Conservation (phyloP, 2,888 invertebrate genomes). For the Melieria omissa region DNA sequence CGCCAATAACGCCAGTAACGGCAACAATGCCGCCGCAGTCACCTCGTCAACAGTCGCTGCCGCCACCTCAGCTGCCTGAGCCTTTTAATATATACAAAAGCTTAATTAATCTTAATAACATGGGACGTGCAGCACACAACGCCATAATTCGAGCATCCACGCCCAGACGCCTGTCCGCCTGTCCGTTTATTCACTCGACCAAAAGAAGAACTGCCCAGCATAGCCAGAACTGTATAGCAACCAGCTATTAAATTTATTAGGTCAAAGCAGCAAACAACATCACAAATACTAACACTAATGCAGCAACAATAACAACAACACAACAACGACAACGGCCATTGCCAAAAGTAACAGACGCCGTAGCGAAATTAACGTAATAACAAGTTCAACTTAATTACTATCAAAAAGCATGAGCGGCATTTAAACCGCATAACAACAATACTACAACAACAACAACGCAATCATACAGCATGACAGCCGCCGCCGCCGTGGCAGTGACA, state of each 20-base stretch:
- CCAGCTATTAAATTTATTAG: slow-evolving; percentile 16
- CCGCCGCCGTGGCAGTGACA: no score
- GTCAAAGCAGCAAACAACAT: slow-evolving; percentile 5
- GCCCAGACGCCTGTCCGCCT: not conserved
- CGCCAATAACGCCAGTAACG: not conserved
- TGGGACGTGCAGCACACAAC: slow-evolving; percentile 12
- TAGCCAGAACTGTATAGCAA: slow-evolving; percentile 3
- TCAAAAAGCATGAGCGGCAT: not conserved
- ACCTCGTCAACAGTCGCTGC: not conserved
- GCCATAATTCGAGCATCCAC: not conserved
- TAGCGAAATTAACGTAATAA: slow-evolving; percentile 10
- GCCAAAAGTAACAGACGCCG: no score
- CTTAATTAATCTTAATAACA: slow-evolving; percentile 31
- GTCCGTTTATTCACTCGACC: not conserved
- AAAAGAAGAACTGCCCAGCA: not conserved
- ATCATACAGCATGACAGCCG: no score
- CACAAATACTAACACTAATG: no score
- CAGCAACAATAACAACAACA: no score
- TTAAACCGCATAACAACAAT: not conserved
- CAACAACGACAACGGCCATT: no score
- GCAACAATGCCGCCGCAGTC: not conserved
- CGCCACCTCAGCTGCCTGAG: not conserved
- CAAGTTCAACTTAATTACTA: slow-evolving; percentile 15
- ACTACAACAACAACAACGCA: no score
- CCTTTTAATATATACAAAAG: slow-evolving; percentile 8